Base-by-base conservation (phyloP, 1,140 invertebrate genomes). In the Harpegnathos saltator region DNA sequence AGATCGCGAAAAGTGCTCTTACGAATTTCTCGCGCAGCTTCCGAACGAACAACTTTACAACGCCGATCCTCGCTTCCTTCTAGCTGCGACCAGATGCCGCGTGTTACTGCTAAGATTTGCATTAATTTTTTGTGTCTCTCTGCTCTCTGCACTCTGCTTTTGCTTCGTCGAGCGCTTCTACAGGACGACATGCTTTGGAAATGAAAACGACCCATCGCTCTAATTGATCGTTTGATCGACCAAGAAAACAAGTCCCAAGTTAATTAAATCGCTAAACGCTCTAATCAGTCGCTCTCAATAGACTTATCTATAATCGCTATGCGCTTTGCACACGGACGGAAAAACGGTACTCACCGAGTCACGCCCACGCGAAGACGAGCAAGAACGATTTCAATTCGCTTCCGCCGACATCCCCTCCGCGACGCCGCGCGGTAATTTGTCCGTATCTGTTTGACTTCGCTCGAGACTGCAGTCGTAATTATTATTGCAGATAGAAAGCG, bases 391-490 rank as follows among this genome's bases (percentile, higher is more conserved):
- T 78, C 75, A 78, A 69, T 80, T 44, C 59, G 24, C 9, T 9
- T 29, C 50, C 48, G 4, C 29, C 63, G 24, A 56, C 56, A 17
- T 33, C 56, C 50, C 17, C 52, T 24, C 29, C 29, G 29, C 29
- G n/a, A n/a, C 29, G 29, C 29, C 29, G 54, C 33, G 33, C 75
- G 63, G 65, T 80, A 80, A 80, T 80, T 80, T 80, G 75, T 80
- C 65, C 75, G 65, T 80, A 80, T 71, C 75, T 80, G 48, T 80
- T 80, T 80, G 75, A 80, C 65, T 80, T 80, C 69, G 69, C 75
- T 80, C 75, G 19, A 74, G 59, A 62, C 78, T 74, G 58, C 78
- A 63, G 78, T 54, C 71, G 68, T 82, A 74, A 82, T 82, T 82
- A 82, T 82, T 82, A 82, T 82, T 82, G 78, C 62, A 66, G 72